Base-by-base conservation (phyloP, 1,140 invertebrate genomes). In the Leptinotarsa lineolata region DNA sequence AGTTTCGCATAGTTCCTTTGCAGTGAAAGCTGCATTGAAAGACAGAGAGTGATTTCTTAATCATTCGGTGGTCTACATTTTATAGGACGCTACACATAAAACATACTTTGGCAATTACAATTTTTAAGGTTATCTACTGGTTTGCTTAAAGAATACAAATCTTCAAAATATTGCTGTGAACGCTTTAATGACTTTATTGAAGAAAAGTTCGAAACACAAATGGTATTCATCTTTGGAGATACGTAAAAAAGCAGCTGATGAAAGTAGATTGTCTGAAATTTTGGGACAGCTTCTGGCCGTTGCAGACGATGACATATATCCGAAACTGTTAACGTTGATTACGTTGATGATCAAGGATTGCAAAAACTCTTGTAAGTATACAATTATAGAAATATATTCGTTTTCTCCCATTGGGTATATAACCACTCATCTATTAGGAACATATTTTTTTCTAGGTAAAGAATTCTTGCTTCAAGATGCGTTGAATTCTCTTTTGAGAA, bases 121-220 rank as follows among this genome's bases (percentile, higher is more conserved):
- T 46, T 6, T 63, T 66, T 16, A 61, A 76, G 74, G 75, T 13
- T 76, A 72, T 59, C n/a, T 74, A 44, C 30, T 76, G 18, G 44
- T 74, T 13, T 48, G 60, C 13, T 20, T 76, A 21, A 48, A 74
- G 15, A 44, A 72, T 39, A 45, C 61, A 1, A 21, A 72, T 21
- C 64, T 68, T 21, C 69, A 63, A 74, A 74, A 54, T 60, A 18
- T 64, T 15, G 66, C 67, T 16, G 18, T 69, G 22, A 46, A 72
- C n/a, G 64, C 59, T 30, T 45, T 75, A 15, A 15, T 16, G 15
- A 63, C 20, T 15, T 20, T 63, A 15, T 20, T 24, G 61, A 63
- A 16, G 61, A 21, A 63, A 1, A 21, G 13, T 30, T 1, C n/a
- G 4, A 30, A 63, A 21, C 11, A 13, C 15, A 63, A 63, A 30